Evolutionary conservation across 1,140 invertebrate species (phyloP), one percentile per base, ranked within the genome.

Genomic region (Cyrtorhinus lividipennis): DNA sequence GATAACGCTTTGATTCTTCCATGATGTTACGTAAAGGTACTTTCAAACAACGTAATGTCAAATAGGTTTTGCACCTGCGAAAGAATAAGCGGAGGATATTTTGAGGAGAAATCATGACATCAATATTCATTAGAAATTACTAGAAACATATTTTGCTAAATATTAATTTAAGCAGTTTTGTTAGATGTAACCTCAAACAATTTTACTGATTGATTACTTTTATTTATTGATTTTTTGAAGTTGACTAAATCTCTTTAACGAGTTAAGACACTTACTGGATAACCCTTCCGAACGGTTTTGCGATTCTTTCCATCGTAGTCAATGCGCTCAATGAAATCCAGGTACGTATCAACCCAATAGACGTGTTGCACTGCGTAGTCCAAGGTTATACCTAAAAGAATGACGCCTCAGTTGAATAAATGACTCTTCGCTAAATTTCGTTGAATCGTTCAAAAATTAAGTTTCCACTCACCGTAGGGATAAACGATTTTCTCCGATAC

Each of bases 291-390:
- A 20, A 88, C 74, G 0, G 83, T 85, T 72, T 76, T 79, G 53
- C 85, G 74, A 67, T 82, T 79, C 1, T 72, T 72, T 20, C 86
- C 85, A 70, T 84, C 77, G 71, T 88, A 88, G 75, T 85, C 79
- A 2, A 84, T 79, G 56, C 81, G 73, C 72, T 86, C 86, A 13
- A 87, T 80, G 68, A 80, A 83, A 73, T 88, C 85, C 64, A 87
- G 75, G 73, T 86, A 88, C 13, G 80, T 80, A 73, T 89, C 87
- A 38, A 85, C 82, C 85, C 86, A 91, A 73, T 89, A 91, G 13
- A 92, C 76, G 67, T 83, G 78, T 66, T 81, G 73, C 56, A 79
- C 81, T n/a, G 86, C 80, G 67, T 81, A 80, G 74, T 92, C 88
- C 18, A 88, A 74, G 20, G 83, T 77, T 15, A 88, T 74, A 38